Percentiles rank a stretch among this genome's conserved stretches.
Conservation (phyloP, 2,113 vertebrate species). For the Chaenocephalus aceratus region DNA sequence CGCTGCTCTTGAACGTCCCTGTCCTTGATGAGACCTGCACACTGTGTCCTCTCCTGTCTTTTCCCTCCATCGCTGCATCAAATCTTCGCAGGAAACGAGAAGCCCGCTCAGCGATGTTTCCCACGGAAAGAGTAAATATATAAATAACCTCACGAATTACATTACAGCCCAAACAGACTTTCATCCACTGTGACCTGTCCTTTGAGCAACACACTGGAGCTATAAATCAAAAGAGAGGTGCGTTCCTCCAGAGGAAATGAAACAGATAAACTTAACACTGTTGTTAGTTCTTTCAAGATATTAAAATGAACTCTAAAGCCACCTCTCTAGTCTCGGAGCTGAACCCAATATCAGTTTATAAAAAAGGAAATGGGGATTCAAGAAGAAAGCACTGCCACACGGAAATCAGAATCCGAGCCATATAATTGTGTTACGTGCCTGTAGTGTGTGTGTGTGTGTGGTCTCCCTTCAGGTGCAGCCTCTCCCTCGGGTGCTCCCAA, state of each 20-base stretch:
- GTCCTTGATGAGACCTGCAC: slow-evolving; percentile 20
- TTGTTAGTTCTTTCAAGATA: slow-evolving; percentile 6
- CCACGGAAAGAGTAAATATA: not conserved
- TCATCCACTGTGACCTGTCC: slow-evolving; percentile 48
- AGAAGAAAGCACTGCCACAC: not conserved
- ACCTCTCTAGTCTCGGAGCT: not conserved
- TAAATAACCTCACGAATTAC: slow-evolving; percentile 25
- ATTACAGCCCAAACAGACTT: slow-evolving; percentile 24
- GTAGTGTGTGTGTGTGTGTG: too few relatives aligned
- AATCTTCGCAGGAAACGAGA: slow-evolving; percentile 35
- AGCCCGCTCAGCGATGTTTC: slow-evolving; percentile 18
- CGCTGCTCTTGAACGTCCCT: too few relatives aligned
- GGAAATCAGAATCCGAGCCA: too few relatives aligned
- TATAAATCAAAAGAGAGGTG: slow-evolving; percentile 44
- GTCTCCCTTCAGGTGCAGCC: too few relatives aligned
- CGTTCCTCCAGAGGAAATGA: slow-evolving; percentile 1
- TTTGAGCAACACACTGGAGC: slow-evolving; percentile 33
- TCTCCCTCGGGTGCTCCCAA: too few relatives aligned
- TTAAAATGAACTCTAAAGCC: not conserved
- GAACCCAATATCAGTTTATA: not conserved
- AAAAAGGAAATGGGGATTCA: not conserved
- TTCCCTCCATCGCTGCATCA: not conserved
- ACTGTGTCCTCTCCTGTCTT: slow-evolving; percentile 21
- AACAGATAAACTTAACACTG: not conserved
- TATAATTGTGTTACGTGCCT: too few relatives aligned